These are phyloP conservation scores for Linurgus olivaceus DNA, from an alignment of 2,797 vertebrate genomes.

Conservation along the genomic window DNA sequence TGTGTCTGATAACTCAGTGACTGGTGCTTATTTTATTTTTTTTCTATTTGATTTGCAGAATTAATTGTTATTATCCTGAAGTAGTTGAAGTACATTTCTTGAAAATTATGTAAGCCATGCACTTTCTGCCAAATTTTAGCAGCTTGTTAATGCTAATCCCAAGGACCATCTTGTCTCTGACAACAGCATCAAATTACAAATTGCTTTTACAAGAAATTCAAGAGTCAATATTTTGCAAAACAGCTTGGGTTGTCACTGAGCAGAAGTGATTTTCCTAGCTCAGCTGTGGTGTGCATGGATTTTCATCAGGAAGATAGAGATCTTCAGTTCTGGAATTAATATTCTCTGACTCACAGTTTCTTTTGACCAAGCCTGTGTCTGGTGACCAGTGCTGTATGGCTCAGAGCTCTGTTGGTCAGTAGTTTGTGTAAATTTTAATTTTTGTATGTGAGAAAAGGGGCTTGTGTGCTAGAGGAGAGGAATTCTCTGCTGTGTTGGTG, in stretches of 20 bases:
- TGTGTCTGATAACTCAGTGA: neutral
- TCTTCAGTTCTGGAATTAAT: neutral
- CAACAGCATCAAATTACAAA: neutral
- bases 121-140: neutral
- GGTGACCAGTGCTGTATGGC: neutral
- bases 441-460: neutral
- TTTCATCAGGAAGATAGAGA: neutral
- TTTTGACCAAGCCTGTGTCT: neutral
- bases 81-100: neutral
- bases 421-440: neutral
- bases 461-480: neutral
- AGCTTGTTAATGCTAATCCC: neutral
- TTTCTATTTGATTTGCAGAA: neutral
- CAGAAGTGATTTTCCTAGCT: neutral
- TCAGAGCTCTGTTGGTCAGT: neutral
- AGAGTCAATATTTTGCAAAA: neutral
- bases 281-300: neutral
- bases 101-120: rapidly evolving
- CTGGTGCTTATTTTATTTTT: neutral
- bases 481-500: neutral
- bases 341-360: neutral
- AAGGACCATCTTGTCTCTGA: neutral
- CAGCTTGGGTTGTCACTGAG: neutral
- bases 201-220: neutral
- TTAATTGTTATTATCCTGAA: neutral